Evolutionary conservation across 2,888 invertebrate species (phyloP).

Genomic region (Nephrotoma flavescens): DNA sequence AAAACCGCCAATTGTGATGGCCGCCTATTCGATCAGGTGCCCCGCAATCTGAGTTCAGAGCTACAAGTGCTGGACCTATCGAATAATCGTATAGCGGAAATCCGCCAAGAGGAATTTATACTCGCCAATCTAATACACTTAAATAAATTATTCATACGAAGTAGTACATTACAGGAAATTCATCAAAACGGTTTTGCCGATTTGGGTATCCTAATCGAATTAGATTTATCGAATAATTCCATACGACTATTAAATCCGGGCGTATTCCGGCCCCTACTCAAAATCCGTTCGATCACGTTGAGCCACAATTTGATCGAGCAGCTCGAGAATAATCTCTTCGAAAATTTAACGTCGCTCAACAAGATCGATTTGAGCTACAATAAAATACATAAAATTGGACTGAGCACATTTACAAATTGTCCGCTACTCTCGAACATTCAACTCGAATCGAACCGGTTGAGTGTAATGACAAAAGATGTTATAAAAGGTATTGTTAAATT

Average conservation of each 20-base stretch:
- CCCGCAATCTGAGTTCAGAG: conserved; percentile 54
- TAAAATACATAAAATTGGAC: conserved; percentile 49
- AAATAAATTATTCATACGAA: conserved; percentile 61
- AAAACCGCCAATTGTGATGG: conserved; percentile 68
- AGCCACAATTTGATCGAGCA: conserved; percentile 60
- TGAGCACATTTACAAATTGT: conserved; percentile 54
- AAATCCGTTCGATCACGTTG: conserved; percentile 54
- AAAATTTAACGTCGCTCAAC: conserved; percentile 55
- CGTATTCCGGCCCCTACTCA: conserved; percentile 54
- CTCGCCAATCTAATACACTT: conserved; percentile 60
- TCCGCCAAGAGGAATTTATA: conserved; percentile 52
- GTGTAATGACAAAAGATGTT: conserved; percentile 46
- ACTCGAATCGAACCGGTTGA: conserved; percentile 59
- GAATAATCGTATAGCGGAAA: conserved; percentile 49
- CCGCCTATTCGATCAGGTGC: conserved; percentile 50
- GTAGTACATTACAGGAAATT: conserved; percentile 57
- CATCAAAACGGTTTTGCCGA: conserved; percentile 61
- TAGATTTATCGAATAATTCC: conserved; percentile 64
- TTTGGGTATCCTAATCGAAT: conserved; percentile 61
- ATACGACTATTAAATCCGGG: conserved; percentile 48
- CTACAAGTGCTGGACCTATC: conserved; percentile 58
- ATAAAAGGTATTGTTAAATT: conserved; percentile 50
- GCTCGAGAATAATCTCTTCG: conserved; percentile 59
- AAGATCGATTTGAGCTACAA: conserved; percentile 66
- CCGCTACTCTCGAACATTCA: conserved; percentile 52